A percentile compares a stretch with the other conserved stretches of the same genome.
phyloP scores from a whole-genome alignment of 2,797 vertebrate species.

The Epinephelus malabaricus region DNA sequence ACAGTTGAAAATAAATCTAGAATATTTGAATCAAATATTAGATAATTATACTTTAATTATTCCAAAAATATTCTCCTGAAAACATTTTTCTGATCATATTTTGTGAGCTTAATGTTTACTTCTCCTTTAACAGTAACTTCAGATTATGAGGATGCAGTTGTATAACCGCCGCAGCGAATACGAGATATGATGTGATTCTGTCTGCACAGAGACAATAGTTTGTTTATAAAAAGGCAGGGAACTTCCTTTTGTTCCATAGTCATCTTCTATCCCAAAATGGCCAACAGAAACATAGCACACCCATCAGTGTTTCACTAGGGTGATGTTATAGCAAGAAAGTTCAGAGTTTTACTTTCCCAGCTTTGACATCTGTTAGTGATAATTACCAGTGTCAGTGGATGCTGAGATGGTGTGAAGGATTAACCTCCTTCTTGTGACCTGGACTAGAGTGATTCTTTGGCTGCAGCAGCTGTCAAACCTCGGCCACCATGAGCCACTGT shows the following conservation, averaged over 20 bases:
- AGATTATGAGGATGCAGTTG: neutral
- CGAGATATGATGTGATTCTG: neutral
- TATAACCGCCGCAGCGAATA: too few relatives aligned
- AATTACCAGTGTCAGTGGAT: constrained; percentile 22
- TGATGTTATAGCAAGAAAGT: too few relatives aligned
- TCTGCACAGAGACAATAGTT: neutral
- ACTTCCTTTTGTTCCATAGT: neutral
- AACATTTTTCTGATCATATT: neutral
- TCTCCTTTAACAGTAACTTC: neutral
- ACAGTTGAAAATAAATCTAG: neutral
- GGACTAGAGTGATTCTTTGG: constrained; percentile 26
- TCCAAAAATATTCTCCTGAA: neutral
- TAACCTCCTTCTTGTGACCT: constrained; percentile 57
- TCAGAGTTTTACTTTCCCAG: neutral
- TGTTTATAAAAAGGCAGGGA: neutral
- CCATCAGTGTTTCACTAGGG: neutral
- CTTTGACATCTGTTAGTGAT: constrained; percentile 38
- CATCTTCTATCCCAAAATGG: neutral
- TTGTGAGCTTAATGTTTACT: neutral
- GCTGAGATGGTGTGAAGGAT: constrained; percentile 51
- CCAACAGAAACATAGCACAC: neutral
- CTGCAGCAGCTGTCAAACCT: constrained; percentile 66
- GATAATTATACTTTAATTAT: neutral
- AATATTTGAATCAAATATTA: neutral
- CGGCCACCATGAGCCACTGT: constrained; percentile 5